These are phyloP conservation scores for Florisuga fusca DNA, from an alignment of 2,797 vertebrate species.

Conservation along the genomic window DNA sequence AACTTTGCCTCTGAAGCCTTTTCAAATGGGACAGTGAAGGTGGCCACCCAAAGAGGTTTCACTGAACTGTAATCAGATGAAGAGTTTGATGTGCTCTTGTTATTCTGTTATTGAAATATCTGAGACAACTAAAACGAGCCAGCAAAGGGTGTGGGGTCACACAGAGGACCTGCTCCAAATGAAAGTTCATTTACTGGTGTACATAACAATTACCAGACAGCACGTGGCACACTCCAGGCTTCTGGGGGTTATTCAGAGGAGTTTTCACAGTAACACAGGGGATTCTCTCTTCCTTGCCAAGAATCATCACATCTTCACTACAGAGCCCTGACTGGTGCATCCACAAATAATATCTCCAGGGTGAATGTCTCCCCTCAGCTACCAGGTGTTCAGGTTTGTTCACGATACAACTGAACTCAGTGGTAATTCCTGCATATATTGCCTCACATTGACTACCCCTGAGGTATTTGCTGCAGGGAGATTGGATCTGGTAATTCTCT, in stretches of 20 bases:
- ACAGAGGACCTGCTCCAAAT: background rate
- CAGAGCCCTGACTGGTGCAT: background rate
- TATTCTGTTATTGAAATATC: background rate
- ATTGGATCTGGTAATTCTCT: background rate
- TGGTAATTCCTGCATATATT: background rate
- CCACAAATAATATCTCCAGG: background rate
- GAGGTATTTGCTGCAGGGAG: background rate
- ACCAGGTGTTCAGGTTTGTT: background rate
- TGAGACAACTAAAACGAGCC: background rate
- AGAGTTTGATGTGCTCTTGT: background rate
- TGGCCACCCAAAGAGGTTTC: background rate
- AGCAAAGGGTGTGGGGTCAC: background rate
- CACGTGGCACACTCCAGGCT: background rate
- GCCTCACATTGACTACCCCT: background rate
- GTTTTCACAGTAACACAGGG: accelerated
- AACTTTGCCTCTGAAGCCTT: background rate
- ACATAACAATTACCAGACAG: background rate
- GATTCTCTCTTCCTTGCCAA: background rate
- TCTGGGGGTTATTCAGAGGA: background rate
- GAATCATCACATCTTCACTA: background rate
- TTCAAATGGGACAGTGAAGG: background rate
- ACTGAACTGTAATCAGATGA: background rate
- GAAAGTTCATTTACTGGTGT: background rate
- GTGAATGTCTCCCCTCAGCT: background rate
- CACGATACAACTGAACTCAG: accelerated